Conservation (phyloP, 2,888 invertebrate species). For the Orchesellides sinensis region DNA sequence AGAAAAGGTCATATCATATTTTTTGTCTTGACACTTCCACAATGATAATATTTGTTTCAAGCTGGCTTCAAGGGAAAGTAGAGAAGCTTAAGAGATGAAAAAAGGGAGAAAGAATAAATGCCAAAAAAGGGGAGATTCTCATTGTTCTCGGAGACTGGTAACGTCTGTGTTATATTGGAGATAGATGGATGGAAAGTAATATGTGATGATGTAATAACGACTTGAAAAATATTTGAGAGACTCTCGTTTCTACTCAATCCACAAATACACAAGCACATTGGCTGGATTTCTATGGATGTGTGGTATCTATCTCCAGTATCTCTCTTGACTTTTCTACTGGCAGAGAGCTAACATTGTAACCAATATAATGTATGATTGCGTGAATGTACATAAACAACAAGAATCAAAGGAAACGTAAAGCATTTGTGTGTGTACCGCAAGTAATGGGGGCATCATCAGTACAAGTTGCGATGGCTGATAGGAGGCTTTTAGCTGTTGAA, state of each 20-base stretch:
- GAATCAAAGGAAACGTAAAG: conserved; percentile 36
- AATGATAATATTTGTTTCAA: conserved; percentile 12
- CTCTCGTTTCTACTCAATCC: conserved; percentile 58
- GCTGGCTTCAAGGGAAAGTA: background rate
- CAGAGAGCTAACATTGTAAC: background rate
- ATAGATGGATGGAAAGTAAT: conserved; percentile 72
- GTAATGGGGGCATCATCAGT: background rate
- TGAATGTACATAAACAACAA: conserved; percentile 41
- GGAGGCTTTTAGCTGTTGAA: conserved; percentile 35
- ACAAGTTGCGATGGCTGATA: background rate
- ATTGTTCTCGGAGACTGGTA: conserved; percentile 64
- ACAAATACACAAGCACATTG: conserved; percentile 27
- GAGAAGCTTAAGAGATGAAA: background rate
- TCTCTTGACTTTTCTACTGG: conserved; percentile 31
- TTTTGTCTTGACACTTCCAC: conserved; percentile 19
- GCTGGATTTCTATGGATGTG: too few relatives aligned
- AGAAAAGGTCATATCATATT: conserved; percentile 56
- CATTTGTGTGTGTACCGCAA: background rate
- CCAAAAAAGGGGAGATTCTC: conserved; percentile 52
- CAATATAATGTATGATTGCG: background rate
- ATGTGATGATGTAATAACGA: conserved; percentile 72
- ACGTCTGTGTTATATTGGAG: conserved; percentile 68
- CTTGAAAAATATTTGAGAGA: conserved; percentile 71
- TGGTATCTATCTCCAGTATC: too few relatives aligned
- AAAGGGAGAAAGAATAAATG: conserved; percentile 20